Percentiles rank a stretch among this genome's conserved stretches.
These are phyloP conservation scores for Lathronympha strigana DNA, from an alignment of 2,888 invertebrate species.

Conservation along the genomic window DNA sequence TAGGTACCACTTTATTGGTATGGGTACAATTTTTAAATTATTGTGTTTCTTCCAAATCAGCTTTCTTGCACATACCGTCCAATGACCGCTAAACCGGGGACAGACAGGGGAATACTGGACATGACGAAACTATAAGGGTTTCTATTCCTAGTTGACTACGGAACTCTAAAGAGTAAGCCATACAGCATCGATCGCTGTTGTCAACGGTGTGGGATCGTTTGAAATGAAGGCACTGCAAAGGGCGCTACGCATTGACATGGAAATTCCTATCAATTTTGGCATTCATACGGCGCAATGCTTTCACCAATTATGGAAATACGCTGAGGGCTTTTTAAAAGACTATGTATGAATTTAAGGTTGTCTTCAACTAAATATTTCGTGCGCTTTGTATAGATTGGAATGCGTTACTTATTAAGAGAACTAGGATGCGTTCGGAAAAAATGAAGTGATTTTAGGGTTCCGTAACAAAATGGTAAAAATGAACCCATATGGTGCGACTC, in stretches of 20 bases:
- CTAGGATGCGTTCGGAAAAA: too few relatives aligned
- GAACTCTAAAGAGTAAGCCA: neutral
- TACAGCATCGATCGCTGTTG: neutral
- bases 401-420: too few relatives aligned
- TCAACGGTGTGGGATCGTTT: slow-evolving; percentile 7
- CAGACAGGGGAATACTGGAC: too few relatives aligned
- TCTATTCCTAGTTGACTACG: neutral
- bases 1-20: too few relatives aligned
- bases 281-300: slow-evolving; percentile 19
- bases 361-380: neutral
- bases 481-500: too few relatives aligned
- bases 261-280: slow-evolving; percentile 32
- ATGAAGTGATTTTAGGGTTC: too few relatives aligned
- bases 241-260: slow-evolving; percentile 27
- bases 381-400: neutral
- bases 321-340: slow-evolving; percentile 4
- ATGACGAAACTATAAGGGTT: too few relatives aligned
- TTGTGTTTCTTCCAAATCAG: too few relatives aligned
- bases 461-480: too few relatives aligned
- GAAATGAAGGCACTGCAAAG: slow-evolving; percentile 25
- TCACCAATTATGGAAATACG: slow-evolving; percentile 24
- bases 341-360: neutral
- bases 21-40: too few relatives aligned
- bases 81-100: too few relatives aligned
- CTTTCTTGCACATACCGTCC: too few relatives aligned